Evolutionary conservation across 1,140 invertebrate genomes (phyloP).

Genomic region (Dinoponera quadriceps): DNA sequence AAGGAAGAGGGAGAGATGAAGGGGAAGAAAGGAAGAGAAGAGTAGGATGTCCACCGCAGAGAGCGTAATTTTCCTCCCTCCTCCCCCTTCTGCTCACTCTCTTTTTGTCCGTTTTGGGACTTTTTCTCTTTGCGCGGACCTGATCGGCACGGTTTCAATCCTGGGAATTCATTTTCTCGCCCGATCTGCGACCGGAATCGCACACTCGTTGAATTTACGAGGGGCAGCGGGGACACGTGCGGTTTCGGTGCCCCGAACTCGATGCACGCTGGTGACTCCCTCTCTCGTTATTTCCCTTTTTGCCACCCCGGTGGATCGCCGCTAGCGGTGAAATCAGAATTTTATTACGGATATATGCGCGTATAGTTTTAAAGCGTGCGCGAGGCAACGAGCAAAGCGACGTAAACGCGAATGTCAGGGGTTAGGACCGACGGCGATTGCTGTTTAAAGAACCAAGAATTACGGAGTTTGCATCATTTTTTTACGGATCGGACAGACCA

Average conservation of each 20-base stretch:
- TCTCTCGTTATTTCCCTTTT: conserved; percentile 30
- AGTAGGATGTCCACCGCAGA: conserved; percentile 3
- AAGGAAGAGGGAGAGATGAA: background rate
- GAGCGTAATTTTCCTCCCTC: conserved; percentile 37
- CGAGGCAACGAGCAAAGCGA: background rate
- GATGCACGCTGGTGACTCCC: conserved; percentile 6
- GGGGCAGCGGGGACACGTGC: background rate
- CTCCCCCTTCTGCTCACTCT: background rate
- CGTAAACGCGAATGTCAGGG: background rate
- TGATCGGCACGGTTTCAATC: conserved; percentile 46
- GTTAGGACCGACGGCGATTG: background rate
- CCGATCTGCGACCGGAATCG: conserved; percentile 18
- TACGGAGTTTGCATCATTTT: too few species aligned
- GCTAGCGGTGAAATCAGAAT: conserved; percentile 39
- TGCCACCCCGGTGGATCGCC: background rate
- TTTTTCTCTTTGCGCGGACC: conserved; percentile 16
- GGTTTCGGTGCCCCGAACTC: conserved; percentile 24
- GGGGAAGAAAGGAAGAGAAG: too few species aligned
- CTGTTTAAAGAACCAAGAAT: too few species aligned
- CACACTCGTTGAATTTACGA: conserved; percentile 34
- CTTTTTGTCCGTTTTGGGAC: background rate
- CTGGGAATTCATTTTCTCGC: conserved; percentile 51
- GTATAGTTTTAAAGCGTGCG: background rate
- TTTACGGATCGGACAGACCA: too few species aligned
- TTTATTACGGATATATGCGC: conserved; percentile 37